A percentile compares a stretch with the other conserved stretches of the same genome.
These are phyloP conservation scores for Caenorhabditis sp. DNA, from an alignment of 2,888 invertebrate genomes.

Conservation along the genomic window DNA sequence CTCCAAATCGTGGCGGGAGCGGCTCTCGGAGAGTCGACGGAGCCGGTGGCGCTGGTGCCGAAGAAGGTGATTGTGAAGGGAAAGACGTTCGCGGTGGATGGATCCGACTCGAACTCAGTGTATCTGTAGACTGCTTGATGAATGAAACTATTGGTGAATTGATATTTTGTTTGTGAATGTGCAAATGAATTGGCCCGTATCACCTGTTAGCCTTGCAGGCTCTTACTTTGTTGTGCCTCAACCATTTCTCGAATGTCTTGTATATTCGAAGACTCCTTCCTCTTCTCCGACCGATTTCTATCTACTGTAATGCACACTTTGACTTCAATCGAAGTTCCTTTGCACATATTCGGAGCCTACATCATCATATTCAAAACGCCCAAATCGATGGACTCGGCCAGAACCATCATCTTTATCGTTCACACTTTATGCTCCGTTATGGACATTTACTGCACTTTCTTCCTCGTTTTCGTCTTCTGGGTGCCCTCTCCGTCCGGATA, in stretches of 20 bases:
- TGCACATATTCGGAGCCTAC: conserved; percentile 14
- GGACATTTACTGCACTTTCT: conserved; percentile 4
- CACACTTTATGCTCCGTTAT: not conserved
- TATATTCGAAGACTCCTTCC: conserved; percentile 20
- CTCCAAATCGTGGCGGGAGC: not conserved
- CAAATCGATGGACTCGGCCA: conserved; percentile 6
- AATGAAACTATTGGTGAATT: no score
- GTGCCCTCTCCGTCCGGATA: not conserved
- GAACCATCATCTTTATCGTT: conserved; percentile 12
- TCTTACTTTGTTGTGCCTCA: not conserved
- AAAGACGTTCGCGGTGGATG: not conserved
- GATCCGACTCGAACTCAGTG: no score
- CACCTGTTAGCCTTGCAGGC: no score
- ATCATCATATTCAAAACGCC: conserved; percentile 22
- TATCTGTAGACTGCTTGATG: no score
- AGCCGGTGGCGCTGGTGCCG: not conserved
- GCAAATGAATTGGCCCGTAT: no score
- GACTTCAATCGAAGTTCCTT: conserved; percentile 13
- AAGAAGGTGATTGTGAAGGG: not conserved
- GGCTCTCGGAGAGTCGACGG: not conserved
- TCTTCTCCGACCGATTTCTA: conserved; percentile 4
- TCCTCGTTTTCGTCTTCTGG: not conserved
- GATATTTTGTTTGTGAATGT: no score
- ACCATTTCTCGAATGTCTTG: conserved; percentile 1
- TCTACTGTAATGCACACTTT: conserved; percentile 5